Conservation (phyloP, 2,113 vertebrate species). For the Condylura cristata region DNA sequence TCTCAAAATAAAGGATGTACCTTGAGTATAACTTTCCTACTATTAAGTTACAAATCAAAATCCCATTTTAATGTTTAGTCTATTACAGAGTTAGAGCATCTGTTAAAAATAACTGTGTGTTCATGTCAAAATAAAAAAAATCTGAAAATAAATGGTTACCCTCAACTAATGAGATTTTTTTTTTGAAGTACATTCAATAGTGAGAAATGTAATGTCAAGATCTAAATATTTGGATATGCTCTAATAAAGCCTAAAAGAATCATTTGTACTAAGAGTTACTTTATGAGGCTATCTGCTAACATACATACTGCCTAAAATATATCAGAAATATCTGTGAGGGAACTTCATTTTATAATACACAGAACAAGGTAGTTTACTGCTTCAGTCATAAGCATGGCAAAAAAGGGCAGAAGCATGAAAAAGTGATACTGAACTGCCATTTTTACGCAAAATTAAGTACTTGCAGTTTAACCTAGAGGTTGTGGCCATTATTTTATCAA, state of each 20-base stretch:
- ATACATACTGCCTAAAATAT: background rate
- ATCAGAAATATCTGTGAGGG: background rate
- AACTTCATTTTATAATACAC: background rate
- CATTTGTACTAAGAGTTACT: background rate
- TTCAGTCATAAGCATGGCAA: background rate
- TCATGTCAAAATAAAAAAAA: conserved; percentile 43
- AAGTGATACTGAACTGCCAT: background rate
- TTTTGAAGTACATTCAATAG: background rate
- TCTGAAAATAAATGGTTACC: conserved; percentile 4
- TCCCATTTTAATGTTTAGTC: conserved; percentile 11
- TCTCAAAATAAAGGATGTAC: background rate
- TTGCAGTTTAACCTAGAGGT: background rate
- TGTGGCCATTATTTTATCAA: background rate
- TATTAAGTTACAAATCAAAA: conserved; percentile 20
- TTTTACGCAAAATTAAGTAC: conserved; percentile 13
- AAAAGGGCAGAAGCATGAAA: background rate
- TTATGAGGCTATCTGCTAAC: background rate
- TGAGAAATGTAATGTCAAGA: background rate
- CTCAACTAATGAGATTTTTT: background rate
- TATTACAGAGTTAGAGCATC: background rate
- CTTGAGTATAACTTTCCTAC: background rate
- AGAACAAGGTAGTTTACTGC: background rate
- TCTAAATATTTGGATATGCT: background rate
- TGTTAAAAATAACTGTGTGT: background rate
- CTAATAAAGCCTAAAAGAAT: background rate